These are phyloP conservation scores for Brotula barbata DNA, from an alignment of 2,797 vertebrate genomes.

Conservation along the genomic window DNA sequence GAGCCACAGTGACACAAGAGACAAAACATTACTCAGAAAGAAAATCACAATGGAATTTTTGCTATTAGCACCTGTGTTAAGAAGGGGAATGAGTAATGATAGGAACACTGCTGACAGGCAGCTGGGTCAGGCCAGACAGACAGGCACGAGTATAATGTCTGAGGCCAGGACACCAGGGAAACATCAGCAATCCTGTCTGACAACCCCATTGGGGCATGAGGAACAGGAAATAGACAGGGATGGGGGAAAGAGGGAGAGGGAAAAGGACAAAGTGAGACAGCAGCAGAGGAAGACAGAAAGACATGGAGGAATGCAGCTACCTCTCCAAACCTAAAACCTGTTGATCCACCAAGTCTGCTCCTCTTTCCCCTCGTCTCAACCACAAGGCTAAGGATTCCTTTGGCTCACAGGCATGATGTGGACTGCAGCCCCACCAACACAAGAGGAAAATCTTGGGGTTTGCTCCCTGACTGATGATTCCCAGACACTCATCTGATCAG, in stretches of 20 bases:
- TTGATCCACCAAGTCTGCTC: conserved; percentile 63
- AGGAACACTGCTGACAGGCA: conserved; percentile 5
- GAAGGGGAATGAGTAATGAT: conserved; percentile 25
- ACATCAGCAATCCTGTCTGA: conserved; percentile 56
- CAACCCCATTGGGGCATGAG: conserved; percentile 41
- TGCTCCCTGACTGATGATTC: conserved; percentile 52
- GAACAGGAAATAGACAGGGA: conserved; percentile 49
- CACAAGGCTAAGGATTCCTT: conserved; percentile 67
- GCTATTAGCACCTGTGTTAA: conserved; percentile 38
- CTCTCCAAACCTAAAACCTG: conserved; percentile 58
- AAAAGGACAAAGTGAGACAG: conserved; percentile 55
- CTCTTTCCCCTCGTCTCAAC: conserved; percentile 62
- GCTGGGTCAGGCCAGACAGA: conserved; percentile 13
- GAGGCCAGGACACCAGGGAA: conserved; percentile 53
- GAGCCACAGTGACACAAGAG: conserved; percentile 22
- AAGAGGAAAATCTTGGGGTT: conserved; percentile 29
- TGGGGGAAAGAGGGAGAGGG: conserved; percentile 8
- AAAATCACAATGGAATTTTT: conserved; percentile 26
- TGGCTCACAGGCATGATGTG: conserved; percentile 62
- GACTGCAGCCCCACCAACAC: conserved; percentile 48
- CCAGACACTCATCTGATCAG: conserved; percentile 51
- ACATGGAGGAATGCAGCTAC: conserved; percentile 64
- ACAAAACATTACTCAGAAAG: conserved; percentile 21
- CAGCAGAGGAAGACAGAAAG: conserved; percentile 64
- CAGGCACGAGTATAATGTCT: conserved; percentile 18